phyloP scores from a whole-genome alignment of 2,113 vertebrate genomes.

The Mixornis gularis region DNA sequence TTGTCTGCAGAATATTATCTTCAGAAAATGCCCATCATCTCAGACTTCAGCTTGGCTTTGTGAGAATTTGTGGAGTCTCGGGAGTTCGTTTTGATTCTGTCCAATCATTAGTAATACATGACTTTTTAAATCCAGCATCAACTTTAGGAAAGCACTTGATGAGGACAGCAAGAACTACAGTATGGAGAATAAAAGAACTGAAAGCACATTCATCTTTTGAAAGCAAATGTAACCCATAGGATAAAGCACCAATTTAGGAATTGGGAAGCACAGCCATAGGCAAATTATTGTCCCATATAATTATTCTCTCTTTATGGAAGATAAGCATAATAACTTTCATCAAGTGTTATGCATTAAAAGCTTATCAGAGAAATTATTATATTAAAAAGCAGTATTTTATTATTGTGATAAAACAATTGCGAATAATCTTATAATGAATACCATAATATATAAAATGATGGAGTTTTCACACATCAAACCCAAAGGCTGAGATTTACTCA shows the following conservation, averaged over 20 bases:
- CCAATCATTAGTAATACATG: neutral
- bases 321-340: neutral
- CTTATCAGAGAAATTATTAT: neutral
- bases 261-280: neutral
- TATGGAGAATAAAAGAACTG: neutral
- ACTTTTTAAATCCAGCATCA: neutral
- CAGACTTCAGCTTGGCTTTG: neutral
- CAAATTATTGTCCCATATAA: neutral
- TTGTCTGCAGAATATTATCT: neutral
- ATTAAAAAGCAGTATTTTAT: neutral
- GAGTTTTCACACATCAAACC: neutral
- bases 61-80: neutral
- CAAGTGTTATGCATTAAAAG: neutral
- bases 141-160: neutral
- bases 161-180: neutral
- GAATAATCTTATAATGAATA: neutral
- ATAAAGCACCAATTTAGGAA: neutral
- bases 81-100: neutral
- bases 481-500: neutral
- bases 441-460: neutral
- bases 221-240: neutral
- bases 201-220: neutral
- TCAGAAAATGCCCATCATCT: neutral
- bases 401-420: neutral
- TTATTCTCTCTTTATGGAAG: neutral